Evolutionary conservation across 1,140 invertebrate species (phyloP).

Genomic region (Megalopta genalis): DNA sequence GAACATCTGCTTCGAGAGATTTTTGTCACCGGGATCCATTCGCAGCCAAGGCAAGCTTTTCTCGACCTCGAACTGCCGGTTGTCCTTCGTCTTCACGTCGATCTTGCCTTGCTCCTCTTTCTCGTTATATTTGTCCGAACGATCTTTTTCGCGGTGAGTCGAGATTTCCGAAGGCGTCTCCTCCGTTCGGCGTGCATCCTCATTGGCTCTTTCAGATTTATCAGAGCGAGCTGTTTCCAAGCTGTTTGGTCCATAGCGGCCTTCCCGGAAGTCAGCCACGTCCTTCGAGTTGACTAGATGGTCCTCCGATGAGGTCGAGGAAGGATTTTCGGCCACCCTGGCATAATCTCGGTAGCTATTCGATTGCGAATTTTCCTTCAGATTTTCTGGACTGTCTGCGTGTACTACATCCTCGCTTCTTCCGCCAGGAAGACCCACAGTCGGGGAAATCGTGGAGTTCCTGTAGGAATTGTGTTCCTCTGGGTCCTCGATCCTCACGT

Average conservation of each 20-base stretch:
- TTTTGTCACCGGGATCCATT: slow-evolving; percentile 59
- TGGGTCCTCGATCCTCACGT: slow-evolving; percentile 44
- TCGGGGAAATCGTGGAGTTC: background rate
- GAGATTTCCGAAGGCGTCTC: no score
- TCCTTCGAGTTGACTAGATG: background rate
- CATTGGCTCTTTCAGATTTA: background rate
- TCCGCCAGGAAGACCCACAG: background rate
- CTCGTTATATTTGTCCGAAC: background rate
- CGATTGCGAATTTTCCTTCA: background rate
- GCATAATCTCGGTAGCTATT: background rate
- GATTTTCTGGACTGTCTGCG: background rate
- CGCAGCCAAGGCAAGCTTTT: slow-evolving; percentile 63
- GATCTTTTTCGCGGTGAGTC: background rate
- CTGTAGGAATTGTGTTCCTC: background rate
- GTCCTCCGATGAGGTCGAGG: background rate
- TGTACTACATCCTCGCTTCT: background rate
- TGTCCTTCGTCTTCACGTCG: background rate
- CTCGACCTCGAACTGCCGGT: slow-evolving; percentile 55
- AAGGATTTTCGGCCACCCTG: fast-evolving
- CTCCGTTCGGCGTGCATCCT: background rate
- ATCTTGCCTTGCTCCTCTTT: background rate
- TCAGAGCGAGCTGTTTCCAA: background rate
- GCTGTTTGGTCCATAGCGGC: no score
- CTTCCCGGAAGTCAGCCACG: background rate
- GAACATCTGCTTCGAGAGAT: slow-evolving; percentile 70